Conservation (phyloP, 1,140 invertebrate species). For the Antheraea mylitta region DNA sequence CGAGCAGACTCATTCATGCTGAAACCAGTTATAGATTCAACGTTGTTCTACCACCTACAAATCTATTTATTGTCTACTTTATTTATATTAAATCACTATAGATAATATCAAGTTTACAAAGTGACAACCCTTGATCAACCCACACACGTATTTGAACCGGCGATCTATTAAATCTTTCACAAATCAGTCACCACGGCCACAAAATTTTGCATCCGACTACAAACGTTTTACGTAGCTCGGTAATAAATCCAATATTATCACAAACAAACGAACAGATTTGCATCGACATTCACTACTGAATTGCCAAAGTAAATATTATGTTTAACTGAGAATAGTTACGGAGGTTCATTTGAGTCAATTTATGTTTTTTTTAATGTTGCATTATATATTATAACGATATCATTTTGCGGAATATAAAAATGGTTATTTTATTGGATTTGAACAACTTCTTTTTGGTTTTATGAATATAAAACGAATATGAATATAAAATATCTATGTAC, state of each 20-base stretch:
- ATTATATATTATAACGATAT: background rate
- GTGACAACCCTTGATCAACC: background rate
- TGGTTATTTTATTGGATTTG: background rate
- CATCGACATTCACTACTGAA: conserved; percentile 13
- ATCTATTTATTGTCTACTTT: too few species aligned
- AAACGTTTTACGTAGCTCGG: background rate
- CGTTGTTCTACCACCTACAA: too few species aligned
- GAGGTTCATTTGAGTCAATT: background rate
- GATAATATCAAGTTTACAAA: background rate
- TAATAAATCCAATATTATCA: conserved; percentile 40
- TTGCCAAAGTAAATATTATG: conserved; percentile 20
- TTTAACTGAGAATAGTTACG: conserved; percentile 12
- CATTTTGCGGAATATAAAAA: background rate
- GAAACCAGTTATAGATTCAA: too few species aligned
- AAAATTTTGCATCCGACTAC: conserved; percentile 3
- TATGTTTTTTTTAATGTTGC: background rate
- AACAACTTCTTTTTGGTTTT: background rate
- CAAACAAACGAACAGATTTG: conserved; percentile 34
- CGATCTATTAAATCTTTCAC: conserved; percentile 18
- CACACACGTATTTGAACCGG: conserved; percentile 4
- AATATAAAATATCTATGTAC: too few species aligned
- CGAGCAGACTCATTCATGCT: too few species aligned
- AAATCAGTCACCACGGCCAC: conserved; percentile 21
- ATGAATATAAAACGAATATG: background rate
- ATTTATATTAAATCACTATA: background rate